Percentiles rank a stretch among this genome's conserved stretches.
phyloP scores from a whole-genome alignment of 2,113 vertebrate species.

The Cavia porcellus region DNA sequence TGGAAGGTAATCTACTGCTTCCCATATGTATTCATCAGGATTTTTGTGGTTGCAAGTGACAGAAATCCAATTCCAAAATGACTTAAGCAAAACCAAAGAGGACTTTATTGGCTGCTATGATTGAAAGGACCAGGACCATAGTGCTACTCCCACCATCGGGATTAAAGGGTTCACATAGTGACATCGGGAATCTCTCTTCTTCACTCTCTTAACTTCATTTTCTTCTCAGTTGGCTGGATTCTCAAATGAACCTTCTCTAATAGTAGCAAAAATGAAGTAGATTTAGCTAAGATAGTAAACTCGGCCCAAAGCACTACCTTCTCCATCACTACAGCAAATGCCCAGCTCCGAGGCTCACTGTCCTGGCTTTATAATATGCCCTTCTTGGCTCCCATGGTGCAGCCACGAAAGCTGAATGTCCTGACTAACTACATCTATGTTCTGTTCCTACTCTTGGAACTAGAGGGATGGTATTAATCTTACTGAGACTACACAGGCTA shows the following conservation, averaged over 20 bases:
- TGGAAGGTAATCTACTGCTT: background rate
- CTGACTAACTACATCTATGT: background rate
- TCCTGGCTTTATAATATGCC: background rate
- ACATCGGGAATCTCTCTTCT: background rate
- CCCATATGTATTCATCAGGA: background rate
- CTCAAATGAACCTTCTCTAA: background rate
- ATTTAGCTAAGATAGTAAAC: background rate
- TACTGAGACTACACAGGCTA: background rate
- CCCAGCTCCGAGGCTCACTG: background rate
- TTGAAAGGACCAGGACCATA: background rate
- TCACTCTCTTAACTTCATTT: background rate
- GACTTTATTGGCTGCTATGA: background rate
- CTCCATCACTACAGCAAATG: background rate
- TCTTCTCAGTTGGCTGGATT: background rate
- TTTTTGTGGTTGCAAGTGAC: slow-evolving; percentile 65
- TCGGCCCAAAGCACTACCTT: background rate
- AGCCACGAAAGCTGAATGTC: background rate
- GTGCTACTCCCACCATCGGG: background rate
- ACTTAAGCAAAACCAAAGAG: background rate
- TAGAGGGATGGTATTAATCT: background rate
- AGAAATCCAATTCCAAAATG: slow-evolving; percentile 54
- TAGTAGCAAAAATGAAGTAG: background rate
- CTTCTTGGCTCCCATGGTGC: background rate
- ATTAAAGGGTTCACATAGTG: background rate
- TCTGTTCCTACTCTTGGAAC: background rate